phyloP scores from a whole-genome alignment of 2,888 invertebrate genomes.

The Lasioglossum lativentre region DNA sequence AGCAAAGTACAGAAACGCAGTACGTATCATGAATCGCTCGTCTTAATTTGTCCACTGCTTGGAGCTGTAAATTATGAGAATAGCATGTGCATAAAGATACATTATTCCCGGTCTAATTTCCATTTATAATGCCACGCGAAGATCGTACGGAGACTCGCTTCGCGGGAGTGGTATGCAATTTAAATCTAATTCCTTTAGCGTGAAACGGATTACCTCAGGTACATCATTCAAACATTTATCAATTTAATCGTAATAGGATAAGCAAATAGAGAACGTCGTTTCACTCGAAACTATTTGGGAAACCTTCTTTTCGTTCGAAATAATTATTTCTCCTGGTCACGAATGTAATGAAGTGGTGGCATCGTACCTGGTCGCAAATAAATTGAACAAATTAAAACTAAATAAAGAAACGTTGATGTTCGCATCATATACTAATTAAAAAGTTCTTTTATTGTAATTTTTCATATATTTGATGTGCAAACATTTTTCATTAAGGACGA shows the following conservation, averaged over 20 bases:
- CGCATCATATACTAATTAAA: too few relatives aligned
- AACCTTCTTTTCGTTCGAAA: not conserved
- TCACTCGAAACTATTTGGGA: not conserved
- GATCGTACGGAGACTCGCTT: not conserved
- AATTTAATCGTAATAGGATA: not conserved
- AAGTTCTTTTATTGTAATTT: too few relatives aligned
- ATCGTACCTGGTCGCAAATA: not conserved
- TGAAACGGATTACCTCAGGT: not conserved
- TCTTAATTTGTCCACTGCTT: constrained; percentile 34
- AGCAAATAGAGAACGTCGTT: not conserved
- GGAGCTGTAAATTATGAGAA: constrained; percentile 32
- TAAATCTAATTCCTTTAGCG: not conserved
- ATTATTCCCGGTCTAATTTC: constrained; percentile 27
- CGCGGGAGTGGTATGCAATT: not conserved
- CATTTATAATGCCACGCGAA: not conserved
- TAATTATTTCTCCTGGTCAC: not conserved
- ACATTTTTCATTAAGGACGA: not conserved
- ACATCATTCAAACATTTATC: not conserved
- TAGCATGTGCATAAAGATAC: constrained; percentile 6
- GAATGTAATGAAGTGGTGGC: not conserved
- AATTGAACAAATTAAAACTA: not conserved
- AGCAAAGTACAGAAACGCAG: not conserved
- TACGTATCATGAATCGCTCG: not conserved
- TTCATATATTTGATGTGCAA: not conserved
- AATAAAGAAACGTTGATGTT: not conserved